A percentile compares a stretch with the other conserved stretches of the same genome.
Conservation (phyloP, 1,140 invertebrate species). For the Fopius arisanus region DNA sequence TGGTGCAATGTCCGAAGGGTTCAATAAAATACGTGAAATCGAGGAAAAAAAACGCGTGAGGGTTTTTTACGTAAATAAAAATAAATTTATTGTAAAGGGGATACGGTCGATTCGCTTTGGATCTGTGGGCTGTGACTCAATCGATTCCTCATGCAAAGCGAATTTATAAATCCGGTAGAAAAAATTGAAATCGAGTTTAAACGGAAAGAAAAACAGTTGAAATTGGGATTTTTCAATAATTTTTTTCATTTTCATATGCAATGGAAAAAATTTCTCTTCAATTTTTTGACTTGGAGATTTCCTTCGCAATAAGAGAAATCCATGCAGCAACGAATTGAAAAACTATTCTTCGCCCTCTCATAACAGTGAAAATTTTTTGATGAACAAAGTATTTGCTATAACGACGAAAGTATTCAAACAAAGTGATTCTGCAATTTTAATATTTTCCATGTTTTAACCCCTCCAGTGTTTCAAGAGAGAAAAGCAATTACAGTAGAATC, state of each 20-base stretch:
- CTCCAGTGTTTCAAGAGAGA: no score
- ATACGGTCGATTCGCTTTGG: conserved; percentile 45
- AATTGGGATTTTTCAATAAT: not conserved
- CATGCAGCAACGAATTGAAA: no score
- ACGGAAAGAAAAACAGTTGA: not conserved
- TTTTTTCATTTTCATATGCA: not conserved
- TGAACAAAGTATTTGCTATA: not conserved
- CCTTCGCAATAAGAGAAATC: no score
- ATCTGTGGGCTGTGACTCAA: conserved; percentile 52
- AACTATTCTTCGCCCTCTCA: no score
- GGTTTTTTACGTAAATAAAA: conserved; percentile 28
- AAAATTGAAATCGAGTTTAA: not conserved
- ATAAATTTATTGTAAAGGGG: not conserved
- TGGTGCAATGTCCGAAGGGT: not conserved
- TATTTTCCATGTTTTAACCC: not conserved
- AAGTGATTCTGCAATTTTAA: not conserved
- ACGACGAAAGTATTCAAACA: not conserved
- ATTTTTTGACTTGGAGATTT: no score
- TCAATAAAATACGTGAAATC: not conserved
- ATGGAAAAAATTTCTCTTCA: no score
- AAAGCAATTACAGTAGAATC: no score
- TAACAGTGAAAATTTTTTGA: not conserved
- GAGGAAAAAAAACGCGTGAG: conserved; percentile 21
- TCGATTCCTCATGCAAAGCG: conserved; percentile 41
- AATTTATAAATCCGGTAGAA: conserved; percentile 24